These are phyloP conservation scores for Psittacula cyanocephala DNA, from an alignment of 2,113 vertebrate species.

Conservation along the genomic window DNA sequence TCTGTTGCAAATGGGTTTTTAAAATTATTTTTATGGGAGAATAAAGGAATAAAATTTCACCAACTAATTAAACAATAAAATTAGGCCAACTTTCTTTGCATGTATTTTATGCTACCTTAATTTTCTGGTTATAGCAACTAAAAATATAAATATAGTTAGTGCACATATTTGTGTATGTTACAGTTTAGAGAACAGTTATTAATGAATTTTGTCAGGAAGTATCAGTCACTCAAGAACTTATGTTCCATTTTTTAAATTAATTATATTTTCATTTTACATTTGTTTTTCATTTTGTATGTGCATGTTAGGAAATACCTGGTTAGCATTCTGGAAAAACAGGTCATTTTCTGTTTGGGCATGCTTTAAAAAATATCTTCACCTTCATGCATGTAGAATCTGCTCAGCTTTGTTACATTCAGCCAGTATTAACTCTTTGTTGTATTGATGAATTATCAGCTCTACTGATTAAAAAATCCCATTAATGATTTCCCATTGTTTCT, in stretches of 20 bases:
- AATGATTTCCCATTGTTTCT: not conserved
- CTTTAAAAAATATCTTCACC: not conserved
- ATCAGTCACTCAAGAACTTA: not conserved
- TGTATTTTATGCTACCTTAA: not conserved
- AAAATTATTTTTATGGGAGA: not conserved
- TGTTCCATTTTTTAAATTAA: not conserved
- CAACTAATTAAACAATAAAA: not conserved
- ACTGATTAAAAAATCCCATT: not conserved
- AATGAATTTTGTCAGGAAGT: not conserved
- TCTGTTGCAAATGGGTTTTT: not conserved
- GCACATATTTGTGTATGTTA: not conserved
- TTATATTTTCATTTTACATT: not conserved
- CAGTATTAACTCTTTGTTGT: not conserved
- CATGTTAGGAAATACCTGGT: not conserved
- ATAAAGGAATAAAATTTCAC: not conserved
- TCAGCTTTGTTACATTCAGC: not conserved
- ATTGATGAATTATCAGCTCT: not conserved
- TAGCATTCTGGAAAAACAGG: not conserved
- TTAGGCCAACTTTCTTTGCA: not conserved
- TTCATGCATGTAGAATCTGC: not conserved
- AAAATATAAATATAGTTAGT: not conserved
- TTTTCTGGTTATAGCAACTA: not conserved
- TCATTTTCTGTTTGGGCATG: not conserved
- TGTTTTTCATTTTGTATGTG: not conserved
- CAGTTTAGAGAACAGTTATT: not conserved